A percentile compares a stretch with the other conserved stretches of the same genome.
Conservation (phyloP, 2,888 invertebrate genomes). For the Drosophila eohydei region DNA sequence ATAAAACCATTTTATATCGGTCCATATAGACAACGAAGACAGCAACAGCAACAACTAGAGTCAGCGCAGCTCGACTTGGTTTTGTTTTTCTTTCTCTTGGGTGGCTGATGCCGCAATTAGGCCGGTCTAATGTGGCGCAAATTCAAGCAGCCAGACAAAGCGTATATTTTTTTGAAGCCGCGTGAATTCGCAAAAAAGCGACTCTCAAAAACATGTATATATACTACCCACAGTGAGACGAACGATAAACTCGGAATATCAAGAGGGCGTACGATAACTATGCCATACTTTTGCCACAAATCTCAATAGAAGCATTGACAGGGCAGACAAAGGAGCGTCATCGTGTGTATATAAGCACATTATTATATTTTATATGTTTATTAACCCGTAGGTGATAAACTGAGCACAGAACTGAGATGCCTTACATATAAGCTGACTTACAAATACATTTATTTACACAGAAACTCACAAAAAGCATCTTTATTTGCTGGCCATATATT, state of each 20-base stretch:
- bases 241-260: background rate
- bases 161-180: constrained; percentile 46
- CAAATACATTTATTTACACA: background rate
- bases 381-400: constrained; percentile 8
- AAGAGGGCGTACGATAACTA: constrained; percentile 33
- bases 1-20: constrained; percentile 33
- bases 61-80: constrained; percentile 18
- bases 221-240: background rate
- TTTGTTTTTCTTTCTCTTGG: constrained; percentile 45
- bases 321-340: constrained; percentile 3
- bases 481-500: background rate
- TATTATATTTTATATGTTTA: constrained; percentile 9
- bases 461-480: background rate
- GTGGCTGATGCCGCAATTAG: constrained; percentile 69
- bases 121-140: constrained; percentile 63
- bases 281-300: constrained; percentile 63
- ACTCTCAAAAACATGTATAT: background rate
- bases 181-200: constrained; percentile 21
- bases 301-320: constrained; percentile 56
- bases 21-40: constrained; percentile 33
- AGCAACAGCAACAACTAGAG: constrained; percentile 1
- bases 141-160: constrained; percentile 20
- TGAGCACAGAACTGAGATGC: background rate
- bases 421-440: background rate
- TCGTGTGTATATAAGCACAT: background rate